These are phyloP conservation scores for Hyposoter didymator DNA, from an alignment of 2,888 invertebrate genomes.

Conservation along the genomic window DNA sequence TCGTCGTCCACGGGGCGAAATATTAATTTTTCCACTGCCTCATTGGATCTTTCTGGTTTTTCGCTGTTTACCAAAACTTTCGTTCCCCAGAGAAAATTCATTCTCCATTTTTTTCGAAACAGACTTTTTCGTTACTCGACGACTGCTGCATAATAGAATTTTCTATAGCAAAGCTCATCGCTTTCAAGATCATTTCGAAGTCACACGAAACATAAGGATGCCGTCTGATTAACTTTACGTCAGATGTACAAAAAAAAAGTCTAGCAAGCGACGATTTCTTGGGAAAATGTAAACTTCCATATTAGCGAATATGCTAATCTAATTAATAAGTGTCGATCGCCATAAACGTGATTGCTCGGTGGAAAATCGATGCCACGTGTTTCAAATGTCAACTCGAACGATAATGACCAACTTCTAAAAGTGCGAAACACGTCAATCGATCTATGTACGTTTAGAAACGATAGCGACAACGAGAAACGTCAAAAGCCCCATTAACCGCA, in stretches of 20 bases:
- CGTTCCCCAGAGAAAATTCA: too few species aligned
- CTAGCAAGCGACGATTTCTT: neutral
- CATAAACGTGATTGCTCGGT: neutral
- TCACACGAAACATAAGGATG: neutral
- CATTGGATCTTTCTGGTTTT: too few species aligned
- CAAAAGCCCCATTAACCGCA: conserved; percentile 72
- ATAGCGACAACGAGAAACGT: conserved; percentile 72
- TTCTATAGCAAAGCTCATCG: neutral
- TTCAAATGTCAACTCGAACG: conserved; percentile 72
- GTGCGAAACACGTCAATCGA: conserved; percentile 39
- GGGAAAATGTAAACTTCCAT: neutral
- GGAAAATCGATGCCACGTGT: conserved; percentile 51
- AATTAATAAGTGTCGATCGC: conserved; percentile 46
- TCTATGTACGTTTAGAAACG: conserved; percentile 45
- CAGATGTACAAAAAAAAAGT: neutral
- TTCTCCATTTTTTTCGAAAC: too few species aligned
- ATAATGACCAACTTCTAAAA: conserved; percentile 68
- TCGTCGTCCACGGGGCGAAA: too few species aligned
- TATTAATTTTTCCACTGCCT: too few species aligned
- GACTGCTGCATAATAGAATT: too few species aligned
- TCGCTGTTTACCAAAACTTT: too few species aligned
- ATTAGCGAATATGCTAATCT: conserved; percentile 13
- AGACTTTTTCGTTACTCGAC: too few species aligned
- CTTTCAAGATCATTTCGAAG: neutral
- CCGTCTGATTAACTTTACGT: neutral